Percentiles rank a stretch among this genome's conserved stretches.
Conservation (phyloP, 1,140 invertebrate species). For the Oedothorax gibbosus region DNA sequence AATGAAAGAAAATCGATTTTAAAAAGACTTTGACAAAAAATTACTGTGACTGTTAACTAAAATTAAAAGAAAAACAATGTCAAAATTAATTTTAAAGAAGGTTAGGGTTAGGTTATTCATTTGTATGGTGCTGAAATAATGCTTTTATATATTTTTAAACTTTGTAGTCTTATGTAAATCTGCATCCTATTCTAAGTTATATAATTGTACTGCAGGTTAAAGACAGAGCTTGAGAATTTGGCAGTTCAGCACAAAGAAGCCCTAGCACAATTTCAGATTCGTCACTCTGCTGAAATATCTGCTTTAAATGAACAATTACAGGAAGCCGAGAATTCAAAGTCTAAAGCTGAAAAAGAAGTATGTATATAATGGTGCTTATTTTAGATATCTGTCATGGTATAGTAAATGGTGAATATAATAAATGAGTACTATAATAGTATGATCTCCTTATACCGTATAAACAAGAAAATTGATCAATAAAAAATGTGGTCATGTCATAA, state of each 20-base stretch:
- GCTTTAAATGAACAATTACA: slow-evolving; percentile 85
- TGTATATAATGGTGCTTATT: neutral
- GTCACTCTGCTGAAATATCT: slow-evolving; percentile 82
- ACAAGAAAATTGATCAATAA: no score
- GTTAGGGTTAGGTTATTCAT: neutral
- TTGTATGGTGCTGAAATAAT: neutral
- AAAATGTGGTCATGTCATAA: no score
- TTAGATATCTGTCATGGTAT: no score
- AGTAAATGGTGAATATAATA: no score
- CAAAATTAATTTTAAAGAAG: no score
- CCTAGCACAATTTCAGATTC: slow-evolving; percentile 80
- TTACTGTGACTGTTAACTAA: no score
- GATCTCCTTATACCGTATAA: no score
- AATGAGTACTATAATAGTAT: no score
- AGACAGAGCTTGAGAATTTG: slow-evolving; percentile 86
- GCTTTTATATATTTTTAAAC: neutral
- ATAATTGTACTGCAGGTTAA: slow-evolving; percentile 72
- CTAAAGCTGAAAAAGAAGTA: slow-evolving; percentile 81
- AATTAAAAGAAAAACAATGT: no score
- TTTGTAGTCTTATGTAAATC: neutral
- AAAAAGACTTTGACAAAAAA: no score
- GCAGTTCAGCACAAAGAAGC: slow-evolving; percentile 90
- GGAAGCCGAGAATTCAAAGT: slow-evolving; percentile 80
- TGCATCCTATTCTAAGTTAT: neutral
- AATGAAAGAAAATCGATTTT: no score